Percentiles rank a stretch among this genome's conserved stretches.
Evolutionary conservation across 2,113 vertebrate species (phyloP).

Genomic region (Colossoma macropomum): DNA sequence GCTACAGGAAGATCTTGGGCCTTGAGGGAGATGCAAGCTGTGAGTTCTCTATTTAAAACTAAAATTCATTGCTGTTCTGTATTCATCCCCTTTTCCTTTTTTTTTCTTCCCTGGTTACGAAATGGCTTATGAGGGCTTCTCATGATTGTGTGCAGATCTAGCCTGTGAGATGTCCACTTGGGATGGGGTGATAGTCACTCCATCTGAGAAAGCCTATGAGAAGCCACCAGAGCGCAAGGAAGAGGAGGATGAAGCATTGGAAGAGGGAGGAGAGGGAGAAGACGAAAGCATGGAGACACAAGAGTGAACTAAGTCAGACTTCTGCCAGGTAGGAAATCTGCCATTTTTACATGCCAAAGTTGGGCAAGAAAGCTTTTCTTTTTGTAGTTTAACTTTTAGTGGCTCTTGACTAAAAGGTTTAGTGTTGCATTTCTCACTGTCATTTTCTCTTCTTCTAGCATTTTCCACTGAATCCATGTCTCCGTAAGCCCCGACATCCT

Average conservation of each 20-base stretch:
- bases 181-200: slow-evolving; percentile 96
- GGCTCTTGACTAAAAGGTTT: too few species aligned
- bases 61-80: neutral
- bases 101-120: neutral
- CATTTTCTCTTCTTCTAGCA: neutral
- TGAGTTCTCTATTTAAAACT: slow-evolving; percentile 70
- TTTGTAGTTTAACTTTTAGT: too few species aligned
- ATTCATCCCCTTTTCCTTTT: neutral
- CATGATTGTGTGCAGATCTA: slow-evolving; percentile 77
- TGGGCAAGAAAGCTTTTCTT: too few species aligned
- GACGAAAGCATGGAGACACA: slow-evolving; percentile 95
- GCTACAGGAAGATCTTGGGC: slow-evolving; percentile 94
- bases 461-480: neutral
- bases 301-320: slow-evolving; percentile 73
- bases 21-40: slow-evolving; percentile 96
- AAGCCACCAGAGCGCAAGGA: slow-evolving; percentile 96
- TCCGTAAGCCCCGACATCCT: neutral
- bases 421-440: neutral
- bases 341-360: neutral
- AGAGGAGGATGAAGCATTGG: slow-evolving; percentile 91
- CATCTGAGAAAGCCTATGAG: slow-evolving; percentile 96
- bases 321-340: neutral
- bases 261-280: slow-evolving; percentile 89
- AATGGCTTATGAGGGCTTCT: neutral
- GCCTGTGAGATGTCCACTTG: slow-evolving; percentile 95